Conservation (phyloP, 2,113 vertebrate species). For the Lamprotornis superbus region DNA sequence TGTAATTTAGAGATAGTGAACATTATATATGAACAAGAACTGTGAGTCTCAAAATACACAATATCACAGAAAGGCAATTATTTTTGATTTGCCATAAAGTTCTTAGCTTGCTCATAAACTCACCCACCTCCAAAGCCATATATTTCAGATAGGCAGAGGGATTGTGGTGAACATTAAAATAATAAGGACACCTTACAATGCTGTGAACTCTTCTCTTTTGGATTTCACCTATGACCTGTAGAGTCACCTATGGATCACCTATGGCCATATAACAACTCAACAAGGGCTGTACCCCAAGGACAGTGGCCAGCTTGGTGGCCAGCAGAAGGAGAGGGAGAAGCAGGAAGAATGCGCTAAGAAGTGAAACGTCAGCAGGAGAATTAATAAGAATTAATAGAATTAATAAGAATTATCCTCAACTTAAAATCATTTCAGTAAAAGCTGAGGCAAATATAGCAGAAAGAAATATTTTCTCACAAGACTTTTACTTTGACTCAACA, state of each 20-base stretch:
- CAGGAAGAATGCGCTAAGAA: neutral
- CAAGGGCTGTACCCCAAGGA: neutral
- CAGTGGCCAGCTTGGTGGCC: neutral
- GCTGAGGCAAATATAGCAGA: neutral
- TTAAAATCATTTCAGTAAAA: neutral
- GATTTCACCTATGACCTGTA: neutral
- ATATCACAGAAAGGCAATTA: neutral
- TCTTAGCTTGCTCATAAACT: neutral
- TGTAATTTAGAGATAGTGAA: neutral
- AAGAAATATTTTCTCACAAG: neutral
- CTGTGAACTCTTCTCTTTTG: neutral
- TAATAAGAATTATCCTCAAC: neutral
- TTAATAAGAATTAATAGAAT: neutral
- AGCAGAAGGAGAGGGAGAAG: neutral
- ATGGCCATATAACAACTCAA: neutral
- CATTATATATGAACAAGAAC: neutral
- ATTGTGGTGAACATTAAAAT: neutral
- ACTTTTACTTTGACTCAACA: neutral
- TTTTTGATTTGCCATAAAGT: neutral
- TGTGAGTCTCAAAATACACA: neutral
- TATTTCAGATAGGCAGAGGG: neutral
- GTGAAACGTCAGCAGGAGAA: neutral
- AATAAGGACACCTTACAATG: neutral
- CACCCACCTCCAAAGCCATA: neutral
- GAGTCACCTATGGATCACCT: neutral